Base-by-base conservation (phyloP, 2,113 vertebrate species). In the Nettapus auritus region DNA sequence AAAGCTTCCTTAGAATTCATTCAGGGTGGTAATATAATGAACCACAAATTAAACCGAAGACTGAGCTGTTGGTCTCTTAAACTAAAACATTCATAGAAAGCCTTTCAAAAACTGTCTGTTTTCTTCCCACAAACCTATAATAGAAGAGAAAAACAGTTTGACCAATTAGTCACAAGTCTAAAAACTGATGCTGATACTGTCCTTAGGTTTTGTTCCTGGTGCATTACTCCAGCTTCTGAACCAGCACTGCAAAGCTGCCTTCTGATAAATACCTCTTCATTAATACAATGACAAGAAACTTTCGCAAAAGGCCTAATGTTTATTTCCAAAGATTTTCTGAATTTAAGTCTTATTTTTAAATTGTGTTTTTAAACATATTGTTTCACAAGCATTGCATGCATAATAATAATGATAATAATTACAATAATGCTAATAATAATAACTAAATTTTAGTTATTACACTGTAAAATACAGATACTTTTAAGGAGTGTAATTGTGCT, bases 41-140 rank as follows among this genome's bases (percentile, higher is more conserved):
- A 53, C 4, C 6, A 13, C n/a, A 94, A 93, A 94, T 91, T 78
- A 89, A 86, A 90, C 74, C 31, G 50, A 88, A 94, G 60, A 78
- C 2, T 33, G 44, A 94, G 53, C 28, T 89, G 33, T 19, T 88
- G 5, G 46, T 82, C 38, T 81, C 40, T 89, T 60, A 74, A 92
- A 89, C 63, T 76, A 81, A 89, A 96, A 94, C n/a, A 76, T 14
- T 10, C 50, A 34, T 31, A 29, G 23, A 90, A 79, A 69, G 4
- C 8, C n/a, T 60, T 93, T 38, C 7, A 20, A 28, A 56, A 92
- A 57, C 63, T 68, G 9, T 73, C 34, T 79, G 2, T 60, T 94
- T 88, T 80, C 69, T 96, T 90, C 33, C 23, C 38, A 89, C 31
- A 81, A 71, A 66, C 26, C 28, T 38, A 70, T 71, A 73, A 77